Percentiles rank a stretch among this genome's conserved stretches.
Conservation (phyloP, 2,113 vertebrate species). For the Trematomus loennbergii region DNA sequence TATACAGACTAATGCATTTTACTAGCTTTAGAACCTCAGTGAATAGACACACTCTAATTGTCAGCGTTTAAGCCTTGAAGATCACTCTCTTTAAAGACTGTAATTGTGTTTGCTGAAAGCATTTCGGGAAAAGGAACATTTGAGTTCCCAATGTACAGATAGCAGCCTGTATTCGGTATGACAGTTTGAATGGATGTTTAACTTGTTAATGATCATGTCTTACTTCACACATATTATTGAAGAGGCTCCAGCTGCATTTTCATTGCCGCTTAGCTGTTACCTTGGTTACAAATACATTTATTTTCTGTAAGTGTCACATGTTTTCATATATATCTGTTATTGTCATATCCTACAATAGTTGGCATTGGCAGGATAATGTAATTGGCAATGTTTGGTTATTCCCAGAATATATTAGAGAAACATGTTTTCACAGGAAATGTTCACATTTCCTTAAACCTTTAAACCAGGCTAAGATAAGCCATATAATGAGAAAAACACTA, state of each 20-base stretch:
- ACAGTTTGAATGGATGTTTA: constrained; percentile 7
- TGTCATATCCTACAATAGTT: not conserved
- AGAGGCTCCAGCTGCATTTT: not conserved
- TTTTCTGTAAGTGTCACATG: not conserved
- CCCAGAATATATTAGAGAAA: not conserved
- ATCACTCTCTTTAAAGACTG: constrained; percentile 12
- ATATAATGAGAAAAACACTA: constrained; percentile 6
- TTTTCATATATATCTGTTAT: not conserved
- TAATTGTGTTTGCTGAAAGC: constrained; percentile 7
- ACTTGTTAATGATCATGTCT: not conserved
- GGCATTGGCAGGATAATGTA: not conserved
- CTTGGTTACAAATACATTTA: constrained; percentile 34
- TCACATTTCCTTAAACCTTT: not conserved
- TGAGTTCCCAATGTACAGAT: not conserved
- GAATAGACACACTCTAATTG: not conserved
- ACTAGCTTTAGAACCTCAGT: not conserved
- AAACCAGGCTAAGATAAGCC: too few relatives aligned
- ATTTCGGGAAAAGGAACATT: constrained; percentile 2
- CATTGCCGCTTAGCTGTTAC: constrained; percentile 29
- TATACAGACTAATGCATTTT: not conserved
- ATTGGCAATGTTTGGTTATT: not conserved
- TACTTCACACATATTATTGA: not conserved
- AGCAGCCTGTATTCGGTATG: not conserved
- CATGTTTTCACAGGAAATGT: not conserved
- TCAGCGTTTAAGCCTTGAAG: constrained; percentile 33